Conservation (phyloP, 2,113 vertebrate species). For the Mastomys natalensis region DNA sequence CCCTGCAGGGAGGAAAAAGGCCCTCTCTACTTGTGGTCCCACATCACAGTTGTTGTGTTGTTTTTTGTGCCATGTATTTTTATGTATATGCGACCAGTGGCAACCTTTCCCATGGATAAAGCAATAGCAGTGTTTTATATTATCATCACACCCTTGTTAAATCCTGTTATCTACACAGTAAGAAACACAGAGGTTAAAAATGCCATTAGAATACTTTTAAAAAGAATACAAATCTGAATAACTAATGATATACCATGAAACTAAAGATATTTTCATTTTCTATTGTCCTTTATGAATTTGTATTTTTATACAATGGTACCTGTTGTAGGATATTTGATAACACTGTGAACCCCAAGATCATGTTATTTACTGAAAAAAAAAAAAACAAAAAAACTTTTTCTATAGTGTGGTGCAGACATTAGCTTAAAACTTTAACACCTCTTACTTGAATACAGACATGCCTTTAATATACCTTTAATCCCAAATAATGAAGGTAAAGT, state of each 20-base stretch:
- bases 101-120: neutral
- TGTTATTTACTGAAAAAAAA: no score
- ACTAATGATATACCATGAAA: neutral
- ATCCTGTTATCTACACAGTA: neutral
- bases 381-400: no score
- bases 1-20: neutral
- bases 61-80: neutral
- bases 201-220: neutral
- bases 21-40: neutral
- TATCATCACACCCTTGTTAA: neutral
- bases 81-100: neutral
- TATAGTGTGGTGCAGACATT: no score
- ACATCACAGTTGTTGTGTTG: neutral
- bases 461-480: no score
- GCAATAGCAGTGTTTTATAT: neutral
- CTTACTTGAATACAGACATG: no score
- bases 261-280: neutral
- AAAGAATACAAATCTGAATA: neutral
- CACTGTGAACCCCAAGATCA: no score
- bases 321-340: no score
- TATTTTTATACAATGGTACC: neutral
- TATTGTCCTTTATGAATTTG: neutral
- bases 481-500: no score
- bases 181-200: neutral
- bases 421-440: no score